Evolutionary conservation across 2,113 vertebrate species (phyloP).

Genomic region (Numenius arquata): DNA sequence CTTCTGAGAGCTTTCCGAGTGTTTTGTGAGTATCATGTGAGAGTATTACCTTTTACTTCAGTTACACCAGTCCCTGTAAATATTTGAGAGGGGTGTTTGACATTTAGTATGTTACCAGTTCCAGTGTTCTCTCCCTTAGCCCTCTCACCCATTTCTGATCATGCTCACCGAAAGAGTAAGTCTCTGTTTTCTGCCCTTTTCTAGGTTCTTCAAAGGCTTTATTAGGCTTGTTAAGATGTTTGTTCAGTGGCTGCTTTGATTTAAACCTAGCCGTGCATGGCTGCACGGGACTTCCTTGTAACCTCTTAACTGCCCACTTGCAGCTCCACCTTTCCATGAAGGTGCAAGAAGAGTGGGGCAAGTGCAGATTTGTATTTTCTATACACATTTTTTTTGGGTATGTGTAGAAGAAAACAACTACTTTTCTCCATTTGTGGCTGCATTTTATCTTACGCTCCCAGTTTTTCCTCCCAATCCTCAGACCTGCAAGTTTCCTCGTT

Average conservation of each 20-base stretch:
- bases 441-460: not conserved
- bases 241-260: not conserved
- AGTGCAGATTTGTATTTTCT: not conserved
- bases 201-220: not conserved
- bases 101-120: not conserved
- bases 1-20: not conserved
- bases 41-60: not conserved
- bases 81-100: not conserved
- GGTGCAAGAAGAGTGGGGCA: not conserved
- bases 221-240: not conserved
- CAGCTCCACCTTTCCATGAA: not conserved
- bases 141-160: not conserved
- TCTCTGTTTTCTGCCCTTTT: not conserved
- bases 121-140: not conserved
- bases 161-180: not conserved
- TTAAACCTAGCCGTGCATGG: not conserved
- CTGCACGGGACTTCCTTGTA: not conserved
- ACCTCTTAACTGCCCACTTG: accelerated
- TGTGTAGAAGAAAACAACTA: not conserved
- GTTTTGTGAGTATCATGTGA: not conserved
- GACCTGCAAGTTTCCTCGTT: not conserved
- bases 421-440: not conserved
- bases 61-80: not conserved
- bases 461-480: not conserved
- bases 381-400: not conserved